Evolutionary conservation across 1,140 invertebrate genomes (phyloP).

Genomic region (Platyscapa corneri): DNA sequence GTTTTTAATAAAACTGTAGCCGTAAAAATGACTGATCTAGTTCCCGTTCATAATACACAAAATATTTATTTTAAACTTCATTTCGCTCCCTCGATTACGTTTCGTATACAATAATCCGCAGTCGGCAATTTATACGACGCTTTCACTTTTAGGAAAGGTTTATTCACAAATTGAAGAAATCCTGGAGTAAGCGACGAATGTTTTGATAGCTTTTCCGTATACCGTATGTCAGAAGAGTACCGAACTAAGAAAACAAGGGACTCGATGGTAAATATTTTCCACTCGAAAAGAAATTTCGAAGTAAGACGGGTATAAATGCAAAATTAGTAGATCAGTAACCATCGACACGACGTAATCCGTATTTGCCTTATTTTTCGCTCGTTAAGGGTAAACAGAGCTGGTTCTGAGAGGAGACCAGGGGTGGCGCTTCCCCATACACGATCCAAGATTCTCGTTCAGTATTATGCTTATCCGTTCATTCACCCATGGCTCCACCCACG

Average conservation of each 20-base stretch:
- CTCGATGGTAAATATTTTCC: background rate
- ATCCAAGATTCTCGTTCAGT: background rate
- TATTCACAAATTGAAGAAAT: slow-evolving; percentile 14
- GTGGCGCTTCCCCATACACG: background rate
- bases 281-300: background rate
- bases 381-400: slow-evolving; percentile 38
- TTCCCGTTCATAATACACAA: background rate
- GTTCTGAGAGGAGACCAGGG: background rate
- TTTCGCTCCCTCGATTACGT: background rate
- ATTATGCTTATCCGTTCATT: slow-evolving; percentile 35
- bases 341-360: slow-evolving; percentile 32
- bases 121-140: background rate
- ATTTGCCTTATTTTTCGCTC: slow-evolving; percentile 47
- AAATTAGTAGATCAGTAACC: background rate
- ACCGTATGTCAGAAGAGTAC: background rate
- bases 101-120: background rate
- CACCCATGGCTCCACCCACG: no score
- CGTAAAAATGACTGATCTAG: background rate
- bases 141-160: background rate
- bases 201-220: background rate
- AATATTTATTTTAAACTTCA: slow-evolving; percentile 5
- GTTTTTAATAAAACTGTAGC: background rate
- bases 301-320: background rate
- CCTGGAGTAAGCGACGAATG: background rate
- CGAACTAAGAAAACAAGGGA: slow-evolving; percentile 15